Conservation (phyloP, 2,797 vertebrate species). For the Sebastiscus tertius region DNA sequence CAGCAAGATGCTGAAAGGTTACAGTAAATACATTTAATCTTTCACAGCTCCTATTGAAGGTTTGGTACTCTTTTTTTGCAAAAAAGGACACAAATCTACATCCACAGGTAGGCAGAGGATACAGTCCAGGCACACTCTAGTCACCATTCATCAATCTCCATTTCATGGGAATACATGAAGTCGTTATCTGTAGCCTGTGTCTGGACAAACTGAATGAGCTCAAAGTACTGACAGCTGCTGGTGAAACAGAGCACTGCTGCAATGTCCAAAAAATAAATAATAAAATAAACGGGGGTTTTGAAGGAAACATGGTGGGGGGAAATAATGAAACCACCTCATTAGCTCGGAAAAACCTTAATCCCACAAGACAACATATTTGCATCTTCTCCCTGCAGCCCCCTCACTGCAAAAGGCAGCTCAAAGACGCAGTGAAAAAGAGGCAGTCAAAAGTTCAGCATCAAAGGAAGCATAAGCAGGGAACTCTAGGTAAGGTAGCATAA, state of each 20-base stretch:
- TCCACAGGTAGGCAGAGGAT: neutral
- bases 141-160: constrained; percentile 11
- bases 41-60: neutral
- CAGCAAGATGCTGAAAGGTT: constrained; percentile 65
- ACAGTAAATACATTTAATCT: constrained; percentile 13
- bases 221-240: constrained; percentile 52
- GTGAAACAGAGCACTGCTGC: constrained; percentile 44
- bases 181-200: constrained; percentile 18
- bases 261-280: constrained; percentile 34
- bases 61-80: neutral
- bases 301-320: constrained; percentile 10
- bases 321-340: constrained; percentile 68
- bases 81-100: neutral
- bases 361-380: constrained; percentile 65
- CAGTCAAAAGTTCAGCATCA: constrained; percentile 72
- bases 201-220: constrained; percentile 21
- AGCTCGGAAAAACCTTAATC: constrained; percentile 58
- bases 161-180: constrained; percentile 11
- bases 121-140: neutral
- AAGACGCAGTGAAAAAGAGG: constrained; percentile 40
- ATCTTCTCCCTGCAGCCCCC: constrained; percentile 55
- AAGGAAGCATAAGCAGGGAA: constrained; percentile 43
- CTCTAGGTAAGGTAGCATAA: constrained; percentile 5
- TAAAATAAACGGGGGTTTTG: neutral
- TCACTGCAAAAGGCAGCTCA: constrained; percentile 45